Conservation (phyloP, 2,113 vertebrate genomes). For the Dasyornis broadbenti region DNA sequence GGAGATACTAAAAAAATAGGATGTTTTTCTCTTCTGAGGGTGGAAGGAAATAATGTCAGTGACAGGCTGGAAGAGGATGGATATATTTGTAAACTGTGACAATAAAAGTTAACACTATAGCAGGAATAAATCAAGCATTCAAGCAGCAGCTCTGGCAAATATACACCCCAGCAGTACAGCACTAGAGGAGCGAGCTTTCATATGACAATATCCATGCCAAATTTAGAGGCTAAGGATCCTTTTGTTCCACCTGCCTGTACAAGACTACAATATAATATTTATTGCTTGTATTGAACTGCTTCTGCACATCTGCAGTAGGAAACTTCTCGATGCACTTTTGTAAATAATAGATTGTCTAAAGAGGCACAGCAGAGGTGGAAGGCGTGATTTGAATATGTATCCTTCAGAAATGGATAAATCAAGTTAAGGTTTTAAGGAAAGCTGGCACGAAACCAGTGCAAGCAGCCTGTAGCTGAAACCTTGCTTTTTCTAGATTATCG, state of each 20-base stretch:
- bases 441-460: not conserved
- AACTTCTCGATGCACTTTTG: not conserved
- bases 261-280: not conserved
- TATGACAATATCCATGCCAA: not conserved
- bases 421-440: not conserved
- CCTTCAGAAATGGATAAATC: not conserved
- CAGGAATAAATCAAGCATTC: conserved; percentile 46
- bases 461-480: not conserved
- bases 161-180: not conserved
- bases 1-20: conserved; percentile 17
- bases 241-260: not conserved
- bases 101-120: conserved; percentile 57
- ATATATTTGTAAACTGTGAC: conserved; percentile 61
- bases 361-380: not conserved
- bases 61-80: conserved; percentile 29
- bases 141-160: conserved; percentile 44
- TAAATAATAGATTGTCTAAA: not conserved
- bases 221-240: not conserved
- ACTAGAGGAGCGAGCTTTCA: not conserved
- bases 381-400: not conserved
- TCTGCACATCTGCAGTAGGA: not conserved
- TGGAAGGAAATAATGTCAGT: conserved; percentile 35
- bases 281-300: not conserved
- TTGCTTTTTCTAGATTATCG: not conserved
- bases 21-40: conserved; percentile 17